Base-by-base conservation (phyloP, 92 coral and sea anemone species). In the Palythoa grandiflora region DNA sequence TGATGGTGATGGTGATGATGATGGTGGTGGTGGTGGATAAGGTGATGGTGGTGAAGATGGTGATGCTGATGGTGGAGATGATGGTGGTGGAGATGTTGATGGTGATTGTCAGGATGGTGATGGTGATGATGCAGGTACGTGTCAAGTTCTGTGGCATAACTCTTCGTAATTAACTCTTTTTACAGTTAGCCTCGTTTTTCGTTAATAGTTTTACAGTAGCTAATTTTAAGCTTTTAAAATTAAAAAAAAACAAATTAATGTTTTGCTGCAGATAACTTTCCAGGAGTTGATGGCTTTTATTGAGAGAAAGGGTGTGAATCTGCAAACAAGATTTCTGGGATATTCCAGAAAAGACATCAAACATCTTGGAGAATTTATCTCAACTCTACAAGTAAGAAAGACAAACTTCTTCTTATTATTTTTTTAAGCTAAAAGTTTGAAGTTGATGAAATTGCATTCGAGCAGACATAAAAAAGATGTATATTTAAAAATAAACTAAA, bases 261-360 rank as follows among this genome's bases (percentile, higher is more conserved):
- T 15, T 83, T 73, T 80, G 35, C 38, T 78, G 61, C 74, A 97
- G 99, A 97, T 97, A 48, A 97, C 99, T 3, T 97, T 97, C 79
- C 97, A 97, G 90, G 99, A 97, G 81, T 83, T 97, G 83, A 97
- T 97, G 98, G 94, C 98, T 15, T 97, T 97, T 47, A 93, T 97
- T 65, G 99, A 96, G 86, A 97, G 94, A 86, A 97, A 93, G 60
- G 99, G 99, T 17, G 99, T 97, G 12, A 97, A 95, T 88, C 85
- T 97, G 15, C 99, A 97, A 85, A 95, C 94, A 6, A 91, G 99
- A 89, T 97, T 97, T 90, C 91, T 97, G 48, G 99, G 99, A 36
- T 97, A 97, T 78, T 92, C 96, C 38, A 95, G 99, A 87, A 97
- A 95, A 84, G 99, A 97, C 39, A 95, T 97, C 60, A 93, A 87